These are phyloP conservation scores for Argyresthia goedartella DNA, from an alignment of 2,888 invertebrate species.

Conservation along the genomic window DNA sequence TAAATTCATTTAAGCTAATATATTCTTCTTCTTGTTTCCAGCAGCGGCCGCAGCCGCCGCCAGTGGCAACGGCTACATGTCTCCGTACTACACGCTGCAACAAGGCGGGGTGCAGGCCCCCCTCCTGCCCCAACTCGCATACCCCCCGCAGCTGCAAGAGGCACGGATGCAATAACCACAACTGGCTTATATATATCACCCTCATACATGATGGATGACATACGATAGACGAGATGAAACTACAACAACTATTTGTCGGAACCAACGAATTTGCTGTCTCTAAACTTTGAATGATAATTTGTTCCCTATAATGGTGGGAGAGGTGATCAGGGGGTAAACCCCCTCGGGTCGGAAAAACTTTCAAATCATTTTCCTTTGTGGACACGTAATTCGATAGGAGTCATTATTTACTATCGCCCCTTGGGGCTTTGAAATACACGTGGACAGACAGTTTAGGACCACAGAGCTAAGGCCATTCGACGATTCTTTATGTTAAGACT, in stretches of 20 bases:
- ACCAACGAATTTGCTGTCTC: neutral
- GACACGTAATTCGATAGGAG: no score
- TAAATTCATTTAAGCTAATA: no score
- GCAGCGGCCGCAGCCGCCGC: slow-evolving; percentile 63
- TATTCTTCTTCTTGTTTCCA: slow-evolving; percentile 21
- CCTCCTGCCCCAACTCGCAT: slow-evolving; percentile 75
- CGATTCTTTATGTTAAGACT: no score
- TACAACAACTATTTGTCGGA: neutral
- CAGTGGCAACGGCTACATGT: slow-evolving; percentile 78
- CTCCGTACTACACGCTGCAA: slow-evolving; percentile 80
- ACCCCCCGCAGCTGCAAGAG: slow-evolving; percentile 80
- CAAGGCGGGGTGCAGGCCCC: slow-evolving; percentile 71
- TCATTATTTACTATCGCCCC: no score
- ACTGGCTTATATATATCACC: neutral
- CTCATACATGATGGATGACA: neutral
- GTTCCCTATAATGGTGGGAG: no score
- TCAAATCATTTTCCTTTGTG: no score
- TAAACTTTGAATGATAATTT: neutral
- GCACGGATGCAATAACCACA: slow-evolving; percentile 78
- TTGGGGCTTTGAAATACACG: no score
- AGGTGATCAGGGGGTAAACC: no score
- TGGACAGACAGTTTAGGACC: no score
- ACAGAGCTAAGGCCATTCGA: no score
- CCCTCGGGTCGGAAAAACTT: no score
- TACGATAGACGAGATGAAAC: neutral